Percentiles rank a stretch among this genome's conserved stretches.
Evolutionary conservation across 2,888 invertebrate genomes (phyloP).

Genomic region (Callimorpha dominula): DNA sequence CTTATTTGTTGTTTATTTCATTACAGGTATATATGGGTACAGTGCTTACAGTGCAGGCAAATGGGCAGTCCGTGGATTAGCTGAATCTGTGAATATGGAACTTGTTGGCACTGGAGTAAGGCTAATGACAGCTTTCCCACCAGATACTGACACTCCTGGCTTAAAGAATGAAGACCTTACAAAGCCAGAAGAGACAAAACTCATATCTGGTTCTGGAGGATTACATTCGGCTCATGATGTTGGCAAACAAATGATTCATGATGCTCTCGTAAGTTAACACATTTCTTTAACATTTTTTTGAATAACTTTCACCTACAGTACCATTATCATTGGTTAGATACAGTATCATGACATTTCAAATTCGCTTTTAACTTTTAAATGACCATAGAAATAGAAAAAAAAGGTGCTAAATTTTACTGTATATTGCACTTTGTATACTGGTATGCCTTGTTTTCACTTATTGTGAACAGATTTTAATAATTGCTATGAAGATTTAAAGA

Average conservation of each 20-base stretch:
- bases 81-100: constrained; percentile 98
- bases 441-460: too few species aligned
- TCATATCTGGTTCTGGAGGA: constrained; percentile 94
- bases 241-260: constrained; percentile 91
- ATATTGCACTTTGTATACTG: too few species aligned
- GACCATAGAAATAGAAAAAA: too few species aligned
- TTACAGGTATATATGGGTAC: constrained; percentile 95
- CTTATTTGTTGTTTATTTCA: not conserved
- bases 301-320: not conserved
- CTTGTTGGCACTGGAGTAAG: constrained; percentile 92
- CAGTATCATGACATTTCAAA: too few species aligned
- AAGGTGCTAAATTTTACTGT: too few species aligned
- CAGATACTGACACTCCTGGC: constrained; percentile 99
- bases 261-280: constrained; percentile 89
- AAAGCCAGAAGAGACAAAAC: constrained; percentile 95
- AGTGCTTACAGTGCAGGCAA: constrained; percentile 97
- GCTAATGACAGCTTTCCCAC: constrained; percentile 95
- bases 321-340: not conserved
- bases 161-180: constrained; percentile 94
- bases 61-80: constrained; percentile 97
- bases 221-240: constrained; percentile 92
- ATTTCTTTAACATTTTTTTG: not conserved
- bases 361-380: too few species aligned
- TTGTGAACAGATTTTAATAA: too few species aligned
- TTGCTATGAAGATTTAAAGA: too few species aligned